phyloP scores from a whole-genome alignment of 2,113 vertebrate genomes.

The Neolamprologus variostigma region DNA sequence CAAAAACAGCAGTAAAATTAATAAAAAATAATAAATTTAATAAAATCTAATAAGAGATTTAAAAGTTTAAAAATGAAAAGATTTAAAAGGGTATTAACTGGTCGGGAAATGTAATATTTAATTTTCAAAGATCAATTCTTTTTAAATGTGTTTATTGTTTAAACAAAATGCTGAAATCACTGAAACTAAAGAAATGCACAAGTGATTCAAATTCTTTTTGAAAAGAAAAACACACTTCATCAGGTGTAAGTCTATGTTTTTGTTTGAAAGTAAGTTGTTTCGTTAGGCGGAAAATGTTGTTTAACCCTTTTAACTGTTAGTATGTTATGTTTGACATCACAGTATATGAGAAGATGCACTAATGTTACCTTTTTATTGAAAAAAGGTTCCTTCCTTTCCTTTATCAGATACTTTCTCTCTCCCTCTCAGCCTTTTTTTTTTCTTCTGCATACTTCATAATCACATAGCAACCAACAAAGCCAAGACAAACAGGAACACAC shows the following conservation, averaged over 20 bases:
- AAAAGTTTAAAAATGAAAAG: too few species aligned
- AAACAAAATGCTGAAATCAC: not conserved
- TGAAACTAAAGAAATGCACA: not conserved
- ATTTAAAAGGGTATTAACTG: too few species aligned
- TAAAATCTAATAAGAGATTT: too few species aligned
- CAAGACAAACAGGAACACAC: constrained; percentile 59
- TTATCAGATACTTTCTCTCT: not conserved
- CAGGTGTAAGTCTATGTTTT: not conserved
- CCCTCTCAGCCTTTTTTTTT: not conserved
- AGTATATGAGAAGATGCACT: not conserved
- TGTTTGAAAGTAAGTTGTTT: not conserved
- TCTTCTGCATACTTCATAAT: not conserved
- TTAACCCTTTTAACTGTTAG: not conserved
- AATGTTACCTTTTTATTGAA: not conserved
- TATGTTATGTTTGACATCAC: not conserved
- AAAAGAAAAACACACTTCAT: not conserved
- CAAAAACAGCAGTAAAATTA: too few species aligned
- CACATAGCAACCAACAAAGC: constrained; percentile 34
- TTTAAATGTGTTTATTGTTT: accelerated
- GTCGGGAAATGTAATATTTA: not conserved
- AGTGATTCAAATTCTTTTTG: not conserved
- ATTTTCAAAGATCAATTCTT: not conserved
- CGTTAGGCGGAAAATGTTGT: not conserved
- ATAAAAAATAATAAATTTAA: too few species aligned
- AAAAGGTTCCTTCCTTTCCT: not conserved